These are phyloP conservation scores for Drosophila leonis DNA, from an alignment of 2,888 invertebrate genomes.

Conservation along the genomic window DNA sequence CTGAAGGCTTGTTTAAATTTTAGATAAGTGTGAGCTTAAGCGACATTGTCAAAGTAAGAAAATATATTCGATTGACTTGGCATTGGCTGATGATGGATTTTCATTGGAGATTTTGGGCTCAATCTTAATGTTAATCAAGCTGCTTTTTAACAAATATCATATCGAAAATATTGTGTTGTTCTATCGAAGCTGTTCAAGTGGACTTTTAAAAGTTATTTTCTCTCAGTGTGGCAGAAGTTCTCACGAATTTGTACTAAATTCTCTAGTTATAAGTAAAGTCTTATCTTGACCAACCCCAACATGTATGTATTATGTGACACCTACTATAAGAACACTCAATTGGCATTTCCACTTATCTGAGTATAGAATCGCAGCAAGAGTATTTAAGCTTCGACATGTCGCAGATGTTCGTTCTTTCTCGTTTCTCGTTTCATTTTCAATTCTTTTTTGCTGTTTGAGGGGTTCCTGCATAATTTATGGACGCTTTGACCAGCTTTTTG, in stretches of 20 bases:
- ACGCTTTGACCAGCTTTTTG: slow-evolving; percentile 29
- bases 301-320: neutral
- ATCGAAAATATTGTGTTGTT: neutral
- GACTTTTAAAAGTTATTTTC: neutral
- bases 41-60: neutral
- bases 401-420: neutral
- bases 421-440: neutral
- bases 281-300: slow-evolving; percentile 3
- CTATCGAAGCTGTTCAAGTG: neutral
- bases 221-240: no score
- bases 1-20: neutral
- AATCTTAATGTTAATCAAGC: no score
- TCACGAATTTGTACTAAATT: no score
- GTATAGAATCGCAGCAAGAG: neutral
- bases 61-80: neutral
- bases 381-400: neutral
- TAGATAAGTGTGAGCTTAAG: neutral
- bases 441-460: neutral
- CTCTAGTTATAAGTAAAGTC: neutral
- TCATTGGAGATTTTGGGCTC: neutral
- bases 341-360: neutral
- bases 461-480: slow-evolving; percentile 63
- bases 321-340: neutral
- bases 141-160: neutral
- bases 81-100: neutral